A percentile compares a stretch with the other conserved stretches of the same genome.
These are phyloP conservation scores for Temnothorax unifasciatus DNA, from an alignment of 2,888 invertebrate genomes.

Conservation along the genomic window DNA sequence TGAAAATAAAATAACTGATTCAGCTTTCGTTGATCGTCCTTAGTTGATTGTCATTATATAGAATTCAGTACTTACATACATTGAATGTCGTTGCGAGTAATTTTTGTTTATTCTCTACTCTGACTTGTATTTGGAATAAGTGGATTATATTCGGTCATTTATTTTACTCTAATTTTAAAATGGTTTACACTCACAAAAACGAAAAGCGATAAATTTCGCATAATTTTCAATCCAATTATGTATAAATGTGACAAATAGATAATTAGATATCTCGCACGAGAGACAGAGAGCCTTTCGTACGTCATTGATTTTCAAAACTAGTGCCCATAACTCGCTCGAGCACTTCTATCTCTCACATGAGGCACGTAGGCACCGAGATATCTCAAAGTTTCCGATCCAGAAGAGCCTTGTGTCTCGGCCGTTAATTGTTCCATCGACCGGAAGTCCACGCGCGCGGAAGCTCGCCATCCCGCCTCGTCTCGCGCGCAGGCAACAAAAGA, in stretches of 20 bases:
- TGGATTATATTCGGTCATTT: neutral
- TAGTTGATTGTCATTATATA: too few species aligned
- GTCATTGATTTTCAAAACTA: constrained; percentile 40
- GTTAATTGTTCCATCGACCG: constrained; percentile 64
- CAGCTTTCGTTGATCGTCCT: neutral
- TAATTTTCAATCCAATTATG: neutral
- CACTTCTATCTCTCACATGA: constrained; percentile 24
- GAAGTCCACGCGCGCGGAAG: constrained; percentile 45
- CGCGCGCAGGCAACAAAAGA: constrained; percentile 58
- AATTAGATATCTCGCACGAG: neutral
- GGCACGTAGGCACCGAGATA: constrained; percentile 39
- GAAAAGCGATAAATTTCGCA: neutral
- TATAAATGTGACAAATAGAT: neutral
- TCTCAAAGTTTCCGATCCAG: constrained; percentile 56
- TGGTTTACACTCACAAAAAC: neutral
- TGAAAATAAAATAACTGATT: neutral
- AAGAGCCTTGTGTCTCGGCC: constrained; percentile 42
- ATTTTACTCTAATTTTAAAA: neutral
- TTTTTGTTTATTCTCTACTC: neutral
- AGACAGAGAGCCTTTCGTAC: neutral
- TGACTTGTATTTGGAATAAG: neutral
- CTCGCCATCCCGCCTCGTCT: constrained; percentile 6
- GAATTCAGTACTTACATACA: too few species aligned
- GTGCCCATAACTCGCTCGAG: constrained; percentile 34
- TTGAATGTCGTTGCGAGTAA: neutral